Evolutionary conservation across 2,888 invertebrate genomes (phyloP).

Genomic region (Leptinotarsa tumamoca): DNA sequence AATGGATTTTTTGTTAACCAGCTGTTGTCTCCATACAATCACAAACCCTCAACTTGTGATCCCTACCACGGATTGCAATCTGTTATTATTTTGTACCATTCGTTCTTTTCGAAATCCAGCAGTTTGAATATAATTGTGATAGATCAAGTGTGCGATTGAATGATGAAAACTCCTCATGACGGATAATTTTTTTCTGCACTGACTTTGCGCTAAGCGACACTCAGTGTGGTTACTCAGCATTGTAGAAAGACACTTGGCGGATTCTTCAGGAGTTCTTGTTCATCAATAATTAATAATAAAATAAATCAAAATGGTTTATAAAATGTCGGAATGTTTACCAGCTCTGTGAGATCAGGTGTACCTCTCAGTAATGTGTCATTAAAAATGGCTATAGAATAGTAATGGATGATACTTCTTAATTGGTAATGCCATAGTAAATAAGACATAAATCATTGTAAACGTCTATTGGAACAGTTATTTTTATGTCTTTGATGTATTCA

Average conservation of each 20-base stretch:
- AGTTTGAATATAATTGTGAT: too few species aligned
- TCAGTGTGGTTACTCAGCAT: not conserved
- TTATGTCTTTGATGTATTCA: conserved; percentile 41
- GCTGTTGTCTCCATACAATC: too few species aligned
- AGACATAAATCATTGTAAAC: conserved; percentile 47
- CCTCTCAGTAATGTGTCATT: conserved; percentile 42
- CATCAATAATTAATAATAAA: conserved; percentile 36
- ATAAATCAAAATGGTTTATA: conserved; percentile 37
- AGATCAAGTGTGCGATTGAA: too few species aligned
- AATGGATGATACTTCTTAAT: conserved; percentile 46
- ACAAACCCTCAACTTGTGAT: too few species aligned
- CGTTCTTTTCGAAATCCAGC: too few species aligned
- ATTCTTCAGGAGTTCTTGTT: conserved; percentile 29
- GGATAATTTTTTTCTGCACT: too few species aligned
- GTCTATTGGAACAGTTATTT: conserved; percentile 40
- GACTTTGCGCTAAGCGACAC: not conserved
- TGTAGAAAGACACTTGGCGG: conserved; percentile 11
- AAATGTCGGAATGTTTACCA: conserved; percentile 38
- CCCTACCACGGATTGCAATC: too few species aligned
- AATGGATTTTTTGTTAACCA: too few species aligned
- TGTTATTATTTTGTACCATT: too few species aligned
- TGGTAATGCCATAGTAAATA: conserved; percentile 44
- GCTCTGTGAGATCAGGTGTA: conserved; percentile 43
- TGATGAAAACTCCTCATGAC: too few species aligned
- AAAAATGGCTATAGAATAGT: conserved; percentile 45